These are phyloP conservation scores for Hirundo rustica DNA, from an alignment of 2,797 vertebrate species.

Conservation along the genomic window DNA sequence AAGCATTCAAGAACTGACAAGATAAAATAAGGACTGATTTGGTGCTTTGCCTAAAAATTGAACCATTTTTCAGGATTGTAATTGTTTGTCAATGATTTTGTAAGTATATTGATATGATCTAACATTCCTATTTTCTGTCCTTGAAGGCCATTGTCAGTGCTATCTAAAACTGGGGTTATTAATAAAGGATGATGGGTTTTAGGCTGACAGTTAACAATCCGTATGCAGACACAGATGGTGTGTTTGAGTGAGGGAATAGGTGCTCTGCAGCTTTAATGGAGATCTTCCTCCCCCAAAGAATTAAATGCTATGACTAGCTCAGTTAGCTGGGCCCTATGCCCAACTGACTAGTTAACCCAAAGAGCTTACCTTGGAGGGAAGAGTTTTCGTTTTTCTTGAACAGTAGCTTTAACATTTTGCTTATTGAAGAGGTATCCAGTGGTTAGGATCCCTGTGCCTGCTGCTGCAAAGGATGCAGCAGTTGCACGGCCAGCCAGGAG, in stretches of 20 bases:
- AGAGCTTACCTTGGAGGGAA: conserved; percentile 86
- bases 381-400: conserved; percentile 77
- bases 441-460: conserved; percentile 82
- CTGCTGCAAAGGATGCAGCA: conserved; percentile 79
- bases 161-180: background rate
- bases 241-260: background rate
- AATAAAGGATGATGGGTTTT: background rate
- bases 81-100: background rate
- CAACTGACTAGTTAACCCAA: background rate
- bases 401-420: conserved; percentile 69
- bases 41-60: background rate
- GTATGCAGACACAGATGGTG: background rate
- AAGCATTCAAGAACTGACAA: background rate
- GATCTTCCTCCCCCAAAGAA: background rate
- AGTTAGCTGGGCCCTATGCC: background rate
- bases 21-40: background rate
- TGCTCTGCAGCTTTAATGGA: background rate
- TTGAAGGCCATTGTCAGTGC: background rate
- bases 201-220: background rate
- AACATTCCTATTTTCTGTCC: background rate
- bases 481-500: conserved; percentile 80
- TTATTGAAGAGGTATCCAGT: conserved; percentile 80
- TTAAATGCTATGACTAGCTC: background rate
- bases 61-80: background rate
- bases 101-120: background rate